Evolutionary conservation across 2,113 vertebrate species (phyloP).

Genomic region (Bos taurus): DNA sequence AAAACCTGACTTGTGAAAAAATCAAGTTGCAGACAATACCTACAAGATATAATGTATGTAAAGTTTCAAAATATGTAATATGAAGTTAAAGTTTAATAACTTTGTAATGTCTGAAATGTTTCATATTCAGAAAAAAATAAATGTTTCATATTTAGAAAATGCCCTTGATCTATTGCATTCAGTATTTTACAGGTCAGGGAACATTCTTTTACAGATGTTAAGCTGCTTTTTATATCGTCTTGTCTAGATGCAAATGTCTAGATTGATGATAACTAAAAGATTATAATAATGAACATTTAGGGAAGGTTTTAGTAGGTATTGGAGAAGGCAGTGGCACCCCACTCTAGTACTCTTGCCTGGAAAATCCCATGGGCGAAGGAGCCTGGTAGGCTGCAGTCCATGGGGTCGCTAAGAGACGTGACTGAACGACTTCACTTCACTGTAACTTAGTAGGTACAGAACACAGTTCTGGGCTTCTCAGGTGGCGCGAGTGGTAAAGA

Average conservation of each 20-base stretch:
- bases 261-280: background rate
- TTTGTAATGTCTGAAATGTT: constrained; percentile 9
- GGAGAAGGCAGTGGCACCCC: too few species aligned
- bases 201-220: background rate
- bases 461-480: background rate
- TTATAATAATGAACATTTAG: background rate
- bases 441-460: background rate
- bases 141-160: background rate
- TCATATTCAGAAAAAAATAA: background rate
- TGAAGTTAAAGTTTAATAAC: background rate
- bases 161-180: background rate
- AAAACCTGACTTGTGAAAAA: background rate
- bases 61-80: background rate
- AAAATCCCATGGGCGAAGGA: too few species aligned
- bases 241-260: background rate
- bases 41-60: background rate
- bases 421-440: too few species aligned
- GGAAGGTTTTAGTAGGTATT: background rate
- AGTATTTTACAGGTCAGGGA: background rate
- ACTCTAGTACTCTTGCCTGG: too few species aligned
- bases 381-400: too few species aligned
- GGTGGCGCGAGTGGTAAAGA: background rate
- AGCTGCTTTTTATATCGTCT: background rate
- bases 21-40: background rate
- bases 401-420: too few species aligned